Evolutionary conservation across 64 coral and sea anemone species (phyloP).

Genomic region (Cladopsammia gracilis): DNA sequence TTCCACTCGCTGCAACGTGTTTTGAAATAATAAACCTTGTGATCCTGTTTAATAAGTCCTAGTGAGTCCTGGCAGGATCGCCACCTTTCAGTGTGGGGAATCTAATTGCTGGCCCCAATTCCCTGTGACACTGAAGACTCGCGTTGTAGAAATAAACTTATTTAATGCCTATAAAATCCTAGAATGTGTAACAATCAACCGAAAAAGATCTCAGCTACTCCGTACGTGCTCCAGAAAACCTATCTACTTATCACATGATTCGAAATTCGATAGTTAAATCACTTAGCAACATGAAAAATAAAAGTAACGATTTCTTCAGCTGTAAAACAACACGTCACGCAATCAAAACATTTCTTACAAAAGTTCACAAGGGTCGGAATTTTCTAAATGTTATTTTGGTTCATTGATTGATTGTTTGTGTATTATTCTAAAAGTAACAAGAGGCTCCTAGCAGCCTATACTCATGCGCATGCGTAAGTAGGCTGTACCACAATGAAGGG

Average conservation of each 20-base stretch:
- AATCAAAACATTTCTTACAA: slow-evolving; percentile 24
- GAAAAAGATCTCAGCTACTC: neutral
- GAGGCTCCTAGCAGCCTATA: no score
- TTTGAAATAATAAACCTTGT: slow-evolving; percentile 20
- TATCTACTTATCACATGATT: slow-evolving; percentile 11
- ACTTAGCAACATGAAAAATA: slow-evolving; percentile 8
- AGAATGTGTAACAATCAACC: slow-evolving; percentile 15
- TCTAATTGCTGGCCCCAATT: slow-evolving; percentile 17
- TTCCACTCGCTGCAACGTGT: slow-evolving; percentile 3
- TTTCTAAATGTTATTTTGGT: no score
- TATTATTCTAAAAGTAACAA: no score
- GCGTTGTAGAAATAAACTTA: no score
- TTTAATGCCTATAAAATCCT: no score
- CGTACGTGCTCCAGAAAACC: neutral
- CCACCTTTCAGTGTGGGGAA: slow-evolving; percentile 19
- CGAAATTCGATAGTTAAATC: slow-evolving; percentile 10
- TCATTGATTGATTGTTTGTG: no score
- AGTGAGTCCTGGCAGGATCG: slow-evolving; percentile 1
- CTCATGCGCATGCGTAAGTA: no score
- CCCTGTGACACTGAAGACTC: no score
- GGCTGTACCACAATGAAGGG: no score
- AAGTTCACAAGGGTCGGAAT: no score
- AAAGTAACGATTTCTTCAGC: slow-evolving; percentile 12
- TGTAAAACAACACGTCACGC: slow-evolving; percentile 13
- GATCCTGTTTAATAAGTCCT: slow-evolving; percentile 20